phyloP scores from a whole-genome alignment of 2,888 invertebrate species.

The Patella depressa region DNA sequence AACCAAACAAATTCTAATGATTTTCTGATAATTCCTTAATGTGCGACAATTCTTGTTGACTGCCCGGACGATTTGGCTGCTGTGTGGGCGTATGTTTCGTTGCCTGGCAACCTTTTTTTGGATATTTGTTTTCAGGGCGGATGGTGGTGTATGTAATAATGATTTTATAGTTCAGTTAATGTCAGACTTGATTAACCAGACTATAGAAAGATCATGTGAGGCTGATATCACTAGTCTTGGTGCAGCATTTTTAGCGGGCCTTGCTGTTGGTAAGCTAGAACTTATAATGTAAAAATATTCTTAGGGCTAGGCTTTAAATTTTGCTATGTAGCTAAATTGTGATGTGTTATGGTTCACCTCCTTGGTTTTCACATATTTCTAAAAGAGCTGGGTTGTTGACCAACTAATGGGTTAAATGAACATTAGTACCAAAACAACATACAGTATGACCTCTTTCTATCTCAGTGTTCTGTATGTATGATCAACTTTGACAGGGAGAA shows the following conservation, averaged over 20 bases:
- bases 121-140: conserved; percentile 78
- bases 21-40: no score
- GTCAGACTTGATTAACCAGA: conserved; percentile 83
- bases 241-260: conserved; percentile 87
- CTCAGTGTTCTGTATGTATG: no score
- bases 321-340: neutral
- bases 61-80: no score
- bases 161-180: conserved; percentile 91
- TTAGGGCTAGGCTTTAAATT: neutral
- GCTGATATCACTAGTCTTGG: conserved; percentile 88
- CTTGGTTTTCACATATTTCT: no score
- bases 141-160: conserved; percentile 96
- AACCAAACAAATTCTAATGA: no score
- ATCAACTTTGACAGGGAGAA: no score
- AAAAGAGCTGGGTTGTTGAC: no score
- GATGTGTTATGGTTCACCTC: conserved; percentile 14
- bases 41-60: no score
- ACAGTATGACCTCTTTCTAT: no score
- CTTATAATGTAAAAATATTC: neutral
- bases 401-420: no score
- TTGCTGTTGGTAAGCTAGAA: conserved; percentile 77
- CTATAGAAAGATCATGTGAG: conserved; percentile 82
- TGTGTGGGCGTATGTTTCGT: neutral
- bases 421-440: no score
- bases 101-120: conserved; percentile 5